A percentile compares a stretch with the other conserved stretches of the same genome.
Evolutionary conservation across 2,113 vertebrate species (phyloP).

Genomic region (Cyphomyrus discorhynchus): DNA sequence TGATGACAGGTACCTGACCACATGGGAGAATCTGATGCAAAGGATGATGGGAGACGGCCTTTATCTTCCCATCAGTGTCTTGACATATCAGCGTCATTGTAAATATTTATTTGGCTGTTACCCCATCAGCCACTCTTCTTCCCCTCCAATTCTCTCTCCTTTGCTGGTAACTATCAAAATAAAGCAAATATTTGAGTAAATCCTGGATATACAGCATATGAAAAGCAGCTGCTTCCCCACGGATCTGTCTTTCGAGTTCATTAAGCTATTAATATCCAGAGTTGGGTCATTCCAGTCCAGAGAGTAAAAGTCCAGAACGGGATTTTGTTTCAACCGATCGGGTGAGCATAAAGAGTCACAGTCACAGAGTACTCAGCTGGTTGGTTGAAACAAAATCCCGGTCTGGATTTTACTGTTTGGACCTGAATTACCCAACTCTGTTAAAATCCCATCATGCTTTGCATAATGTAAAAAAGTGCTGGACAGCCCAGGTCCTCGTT

Average conservation of each 20-base stretch:
- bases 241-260: not conserved
- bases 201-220: not conserved
- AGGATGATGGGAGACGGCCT: not conserved
- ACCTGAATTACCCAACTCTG: too few species aligned
- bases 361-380: too few species aligned
- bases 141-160: not conserved
- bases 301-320: too few species aligned
- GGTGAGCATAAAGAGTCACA: too few species aligned
- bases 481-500: not conserved
- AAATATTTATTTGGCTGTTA: not conserved
- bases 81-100: not conserved
- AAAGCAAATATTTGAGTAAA: not conserved
- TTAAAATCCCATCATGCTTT: not conserved
- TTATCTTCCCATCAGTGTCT: not conserved
- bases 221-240: not conserved
- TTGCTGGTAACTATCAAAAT: not conserved
- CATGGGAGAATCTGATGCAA: not conserved
- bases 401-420: too few species aligned
- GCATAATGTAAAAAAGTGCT: not conserved
- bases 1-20: not conserved
- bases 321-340: too few species aligned
- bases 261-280: not conserved
- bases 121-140: not conserved
- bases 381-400: too few species aligned
- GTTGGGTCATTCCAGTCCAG: too few species aligned